Conservation (phyloP, 2,888 invertebrate genomes). For the Nomada hirtipes region DNA sequence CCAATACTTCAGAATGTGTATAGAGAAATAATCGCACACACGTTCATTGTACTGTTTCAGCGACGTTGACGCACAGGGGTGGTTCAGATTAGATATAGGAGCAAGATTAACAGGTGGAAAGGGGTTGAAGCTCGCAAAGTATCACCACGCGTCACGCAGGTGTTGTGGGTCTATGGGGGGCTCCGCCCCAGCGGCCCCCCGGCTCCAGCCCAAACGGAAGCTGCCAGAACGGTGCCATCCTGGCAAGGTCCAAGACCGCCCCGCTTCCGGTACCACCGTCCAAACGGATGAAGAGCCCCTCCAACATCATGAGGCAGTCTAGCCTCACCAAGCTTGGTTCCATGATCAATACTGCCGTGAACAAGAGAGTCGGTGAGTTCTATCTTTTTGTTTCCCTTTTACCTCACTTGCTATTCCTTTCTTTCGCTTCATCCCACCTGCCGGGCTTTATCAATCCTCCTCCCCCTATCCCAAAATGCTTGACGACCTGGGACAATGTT, state of each 20-base stretch:
- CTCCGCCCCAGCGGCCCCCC: constrained; percentile 83
- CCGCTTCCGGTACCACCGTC: constrained; percentile 75
- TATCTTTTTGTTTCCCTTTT: constrained; percentile 58
- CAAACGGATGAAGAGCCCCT: constrained; percentile 84
- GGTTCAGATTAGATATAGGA: constrained; percentile 11
- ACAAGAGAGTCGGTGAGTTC: constrained; percentile 84
- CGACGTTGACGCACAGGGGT: constrained; percentile 20
- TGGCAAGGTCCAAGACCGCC: constrained; percentile 76
- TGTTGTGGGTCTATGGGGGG: constrained; percentile 84
- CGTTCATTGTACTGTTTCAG: constrained; percentile 41
- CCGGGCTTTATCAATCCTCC: constrained; percentile 13
- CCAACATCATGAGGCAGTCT: constrained; percentile 86
- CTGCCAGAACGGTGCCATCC: constrained; percentile 77
- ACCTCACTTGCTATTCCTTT: neutral
- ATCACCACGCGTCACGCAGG: constrained; percentile 83
- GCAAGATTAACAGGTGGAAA: constrained; percentile 51
- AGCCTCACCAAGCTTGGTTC: constrained; percentile 88
- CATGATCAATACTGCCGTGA: constrained; percentile 87
- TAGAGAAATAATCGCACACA: neutral
- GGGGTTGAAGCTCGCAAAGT: constrained; percentile 66
- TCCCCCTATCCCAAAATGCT: constrained; percentile 4
- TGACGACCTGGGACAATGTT: neutral
- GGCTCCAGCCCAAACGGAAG: constrained; percentile 77
- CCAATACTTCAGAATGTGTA: no score
- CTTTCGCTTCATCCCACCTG: neutral